Evolutionary conservation across 1,140 invertebrate genomes (phyloP).

Genomic region (Drosophila willistoni): DNA sequence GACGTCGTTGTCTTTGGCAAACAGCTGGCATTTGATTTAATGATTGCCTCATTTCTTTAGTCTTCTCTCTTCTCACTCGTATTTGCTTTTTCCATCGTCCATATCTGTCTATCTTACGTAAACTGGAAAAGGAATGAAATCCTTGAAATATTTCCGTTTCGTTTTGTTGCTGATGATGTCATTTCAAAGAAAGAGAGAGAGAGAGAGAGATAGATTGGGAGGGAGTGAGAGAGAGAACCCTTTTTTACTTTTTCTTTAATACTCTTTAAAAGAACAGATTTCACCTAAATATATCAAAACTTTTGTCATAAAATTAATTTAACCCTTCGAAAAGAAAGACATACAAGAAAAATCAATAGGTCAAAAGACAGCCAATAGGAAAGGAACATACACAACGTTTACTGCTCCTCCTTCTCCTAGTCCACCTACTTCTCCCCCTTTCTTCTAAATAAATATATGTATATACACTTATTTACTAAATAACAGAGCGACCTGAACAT

Average conservation of each 20-base stretch:
- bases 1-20: conserved; percentile 9
- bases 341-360: not conserved
- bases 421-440: not conserved
- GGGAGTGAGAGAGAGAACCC: too few species aligned
- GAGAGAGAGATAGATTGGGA: too few species aligned
- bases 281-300: too few species aligned
- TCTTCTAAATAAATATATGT: too few species aligned
- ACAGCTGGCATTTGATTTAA: conserved; percentile 40
- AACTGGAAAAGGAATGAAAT: not conserved
- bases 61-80: not conserved
- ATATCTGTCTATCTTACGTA: conserved; percentile 6
- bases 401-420: not conserved
- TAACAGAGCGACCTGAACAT: not conserved
- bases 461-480: too few species aligned
- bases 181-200: too few species aligned
- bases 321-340: not conserved
- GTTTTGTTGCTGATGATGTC: not conserved
- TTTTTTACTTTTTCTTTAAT: too few species aligned
- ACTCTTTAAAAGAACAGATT: too few species aligned
- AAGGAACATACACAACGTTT: not conserved
- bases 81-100: not conserved
- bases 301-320: too few species aligned
- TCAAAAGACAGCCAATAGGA: too few species aligned
- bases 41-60: conserved; percentile 43
- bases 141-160: conserved; percentile 12